A percentile compares a stretch with the other conserved stretches of the same genome.
phyloP scores from a whole-genome alignment of 2,888 invertebrate genomes.

The Fabriciana adippe region DNA sequence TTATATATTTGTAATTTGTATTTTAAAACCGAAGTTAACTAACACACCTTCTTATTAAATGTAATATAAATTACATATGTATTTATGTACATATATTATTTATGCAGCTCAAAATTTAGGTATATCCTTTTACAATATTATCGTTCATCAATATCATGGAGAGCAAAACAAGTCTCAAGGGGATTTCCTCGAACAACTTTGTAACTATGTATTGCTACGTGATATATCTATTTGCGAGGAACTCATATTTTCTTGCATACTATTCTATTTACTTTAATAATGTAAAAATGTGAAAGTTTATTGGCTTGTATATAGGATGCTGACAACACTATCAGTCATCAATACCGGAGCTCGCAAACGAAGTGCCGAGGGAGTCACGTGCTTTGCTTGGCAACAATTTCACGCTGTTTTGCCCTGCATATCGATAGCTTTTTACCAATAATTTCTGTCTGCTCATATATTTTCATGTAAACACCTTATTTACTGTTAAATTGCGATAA shows the following conservation, averaged over 20 bases:
- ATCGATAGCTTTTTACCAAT: slow-evolving; percentile 34
- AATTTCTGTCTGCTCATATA: slow-evolving; percentile 20
- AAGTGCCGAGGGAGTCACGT: slow-evolving; percentile 39
- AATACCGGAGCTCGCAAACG: slow-evolving; percentile 43
- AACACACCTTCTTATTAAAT: too few relatives aligned
- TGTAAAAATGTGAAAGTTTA: not conserved
- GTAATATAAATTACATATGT: too few relatives aligned
- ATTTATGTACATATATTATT: too few relatives aligned
- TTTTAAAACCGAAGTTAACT: too few relatives aligned
- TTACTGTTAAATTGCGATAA: not conserved
- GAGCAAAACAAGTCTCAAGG: slow-evolving; percentile 2
- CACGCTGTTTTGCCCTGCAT: slow-evolving; percentile 37
- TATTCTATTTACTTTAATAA: not conserved
- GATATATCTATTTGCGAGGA: not conserved
- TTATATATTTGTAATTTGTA: not conserved
- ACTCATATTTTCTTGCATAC: not conserved
- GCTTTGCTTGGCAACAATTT: slow-evolving; percentile 39
- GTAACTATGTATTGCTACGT: not conserved
- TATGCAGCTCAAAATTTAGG: too few relatives aligned
- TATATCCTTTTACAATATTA: too few relatives aligned
- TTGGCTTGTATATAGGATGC: not conserved
- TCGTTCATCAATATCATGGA: slow-evolving; percentile 1
- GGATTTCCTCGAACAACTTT: not conserved
- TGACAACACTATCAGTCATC: slow-evolving; percentile 37
- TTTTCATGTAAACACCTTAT: slow-evolving; percentile 19